Percentiles rank a stretch among this genome's conserved stretches.
phyloP scores from a whole-genome alignment of 2,888 invertebrate species.

The Stictocephala bisonia region DNA sequence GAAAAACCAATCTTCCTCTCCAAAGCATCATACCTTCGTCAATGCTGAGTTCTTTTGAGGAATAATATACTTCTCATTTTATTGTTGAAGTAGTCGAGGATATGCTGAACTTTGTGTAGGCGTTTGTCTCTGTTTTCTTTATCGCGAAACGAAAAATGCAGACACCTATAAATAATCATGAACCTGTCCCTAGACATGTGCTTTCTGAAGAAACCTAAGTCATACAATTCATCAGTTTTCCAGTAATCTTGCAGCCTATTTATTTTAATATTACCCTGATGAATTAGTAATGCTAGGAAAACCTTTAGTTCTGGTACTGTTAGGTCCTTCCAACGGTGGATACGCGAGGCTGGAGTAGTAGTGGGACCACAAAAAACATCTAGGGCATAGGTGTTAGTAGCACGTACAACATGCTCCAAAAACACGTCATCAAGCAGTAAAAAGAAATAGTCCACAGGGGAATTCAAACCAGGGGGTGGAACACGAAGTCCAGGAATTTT shows the following conservation, averaged over 20 bases:
- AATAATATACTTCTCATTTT: constrained; percentile 51
- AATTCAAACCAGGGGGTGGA: constrained; percentile 11
- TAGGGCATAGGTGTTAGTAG: constrained; percentile 15
- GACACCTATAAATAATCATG: constrained; percentile 9
- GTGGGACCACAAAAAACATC: constrained; percentile 2
- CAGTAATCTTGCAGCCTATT: constrained; percentile 31
- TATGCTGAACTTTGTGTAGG: constrained; percentile 52
- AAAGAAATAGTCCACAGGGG: constrained; percentile 16
- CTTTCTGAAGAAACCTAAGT: not conserved
- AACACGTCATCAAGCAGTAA: constrained; percentile 18
- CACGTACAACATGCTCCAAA: constrained; percentile 7
- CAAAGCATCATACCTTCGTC: constrained; percentile 50
- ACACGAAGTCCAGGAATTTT: constrained; percentile 11
- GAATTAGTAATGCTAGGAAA: constrained; percentile 12
- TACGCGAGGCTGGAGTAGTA: not conserved
- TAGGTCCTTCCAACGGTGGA: not conserved
- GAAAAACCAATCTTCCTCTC: constrained; percentile 57
- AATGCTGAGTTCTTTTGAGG: constrained; percentile 47
- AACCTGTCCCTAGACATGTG: constrained; percentile 24
- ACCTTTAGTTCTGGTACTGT: constrained; percentile 18
- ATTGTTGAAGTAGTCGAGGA: constrained; percentile 51
- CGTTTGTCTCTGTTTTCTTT: not conserved
- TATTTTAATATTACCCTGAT: constrained; percentile 8
- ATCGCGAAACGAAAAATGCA: constrained; percentile 4
- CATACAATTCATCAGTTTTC: constrained; percentile 10